Evolutionary conservation across 2,113 vertebrate genomes (phyloP).

Genomic region (Elanoides forficatus): DNA sequence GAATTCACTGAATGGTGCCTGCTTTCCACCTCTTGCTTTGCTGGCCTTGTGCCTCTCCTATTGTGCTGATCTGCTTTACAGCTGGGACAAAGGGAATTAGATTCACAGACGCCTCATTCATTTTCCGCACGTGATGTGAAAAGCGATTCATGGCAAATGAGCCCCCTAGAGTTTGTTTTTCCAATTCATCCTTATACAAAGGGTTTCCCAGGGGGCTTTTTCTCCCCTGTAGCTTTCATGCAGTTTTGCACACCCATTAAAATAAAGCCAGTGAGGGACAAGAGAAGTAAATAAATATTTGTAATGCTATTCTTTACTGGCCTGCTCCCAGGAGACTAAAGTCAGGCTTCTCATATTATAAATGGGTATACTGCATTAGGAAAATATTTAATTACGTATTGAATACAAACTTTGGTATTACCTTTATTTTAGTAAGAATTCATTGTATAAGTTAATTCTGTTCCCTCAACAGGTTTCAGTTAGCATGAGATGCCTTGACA

Average conservation of each 20-base stretch:
- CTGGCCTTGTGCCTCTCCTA: conserved; percentile 49
- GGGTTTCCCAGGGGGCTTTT: background rate
- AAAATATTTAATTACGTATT: conserved; percentile 40
- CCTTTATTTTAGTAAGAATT: background rate
- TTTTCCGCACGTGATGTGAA: conserved; percentile 26
- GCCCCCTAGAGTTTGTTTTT: conserved; percentile 36
- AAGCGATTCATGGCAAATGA: conserved; percentile 19
- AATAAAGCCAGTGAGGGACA: conserved; percentile 2
- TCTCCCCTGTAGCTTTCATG: background rate
- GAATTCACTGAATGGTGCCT: conserved; percentile 18
- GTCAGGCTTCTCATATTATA: background rate
- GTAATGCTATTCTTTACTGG: conserved; percentile 38
- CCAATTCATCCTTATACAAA: conserved; percentile 43
- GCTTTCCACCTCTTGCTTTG: conserved; percentile 42
- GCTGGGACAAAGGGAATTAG: conserved; percentile 54
- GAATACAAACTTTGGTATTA: background rate
- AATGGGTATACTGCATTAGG: background rate
- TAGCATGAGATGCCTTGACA: background rate
- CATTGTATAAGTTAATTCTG: background rate
- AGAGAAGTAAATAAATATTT: conserved; percentile 48
- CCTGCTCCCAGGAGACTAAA: conserved; percentile 19
- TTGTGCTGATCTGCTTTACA: conserved; percentile 41
- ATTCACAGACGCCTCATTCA: conserved; percentile 31
- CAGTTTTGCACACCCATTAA: conserved; percentile 18
- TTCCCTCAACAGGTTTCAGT: background rate